Conservation (phyloP, 2,113 vertebrate species). For the Craseonycteris thonglongyai region DNA sequence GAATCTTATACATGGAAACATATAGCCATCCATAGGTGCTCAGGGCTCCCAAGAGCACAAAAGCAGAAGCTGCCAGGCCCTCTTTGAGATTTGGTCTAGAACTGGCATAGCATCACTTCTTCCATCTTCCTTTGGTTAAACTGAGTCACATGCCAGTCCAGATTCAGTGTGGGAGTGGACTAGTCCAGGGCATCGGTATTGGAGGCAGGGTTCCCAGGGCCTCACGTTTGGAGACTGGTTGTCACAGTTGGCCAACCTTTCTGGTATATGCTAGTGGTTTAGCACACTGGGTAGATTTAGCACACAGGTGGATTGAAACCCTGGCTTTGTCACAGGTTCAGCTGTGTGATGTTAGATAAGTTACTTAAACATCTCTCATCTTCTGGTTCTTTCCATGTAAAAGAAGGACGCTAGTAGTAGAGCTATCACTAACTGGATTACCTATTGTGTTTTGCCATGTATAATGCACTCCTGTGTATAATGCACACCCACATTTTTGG, state of each 20-base stretch:
- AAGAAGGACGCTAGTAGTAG: not conserved
- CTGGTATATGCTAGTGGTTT: not conserved
- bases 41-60: not conserved
- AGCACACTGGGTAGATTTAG: not conserved
- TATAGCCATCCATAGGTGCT: not conserved
- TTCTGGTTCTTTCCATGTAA: not conserved
- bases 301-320: not conserved
- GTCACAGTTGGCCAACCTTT: not conserved
- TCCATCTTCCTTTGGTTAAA: not conserved
- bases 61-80: not conserved
- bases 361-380: not conserved
- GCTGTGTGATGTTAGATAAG: not conserved
- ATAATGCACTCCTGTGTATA: too few relatives aligned
- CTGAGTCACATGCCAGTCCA: not conserved
- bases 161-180: not conserved
- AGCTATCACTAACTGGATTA: rapidly evolving
- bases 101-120: not conserved
- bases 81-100: not conserved
- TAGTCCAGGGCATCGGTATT: not conserved
- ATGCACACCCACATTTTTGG: too few relatives aligned
- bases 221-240: not conserved
- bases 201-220: not conserved
- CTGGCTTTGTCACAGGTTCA: not conserved
- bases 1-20: too few relatives aligned
- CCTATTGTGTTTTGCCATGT: too few relatives aligned